Percentiles rank a stretch among this genome's conserved stretches.
phyloP scores from a whole-genome alignment of 92 coral and sea anemone species.

The Umimayanthus kanabou region DNA sequence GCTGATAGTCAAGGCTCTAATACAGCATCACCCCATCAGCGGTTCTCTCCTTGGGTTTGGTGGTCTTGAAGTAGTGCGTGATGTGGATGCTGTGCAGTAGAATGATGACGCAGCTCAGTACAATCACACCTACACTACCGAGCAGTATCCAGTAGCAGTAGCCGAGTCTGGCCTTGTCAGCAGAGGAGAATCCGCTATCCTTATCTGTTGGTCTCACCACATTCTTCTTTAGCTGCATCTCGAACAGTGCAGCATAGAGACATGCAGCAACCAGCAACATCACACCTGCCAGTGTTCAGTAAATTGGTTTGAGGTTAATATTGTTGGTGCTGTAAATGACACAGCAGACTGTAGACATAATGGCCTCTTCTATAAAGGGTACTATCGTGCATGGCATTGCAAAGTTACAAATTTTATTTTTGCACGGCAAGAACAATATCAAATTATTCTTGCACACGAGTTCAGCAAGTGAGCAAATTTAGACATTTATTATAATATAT shows the following conservation, averaged over 20 bases:
- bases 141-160: slow-evolving; percentile 83
- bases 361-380: too few relatives aligned
- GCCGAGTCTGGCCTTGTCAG: slow-evolving; percentile 76
- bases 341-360: too few relatives aligned
- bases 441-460: too few relatives aligned
- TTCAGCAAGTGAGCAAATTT: too few relatives aligned
- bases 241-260: slow-evolving; percentile 75
- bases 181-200: slow-evolving; percentile 65
- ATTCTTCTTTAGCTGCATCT: slow-evolving; percentile 79
- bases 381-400: too few relatives aligned
- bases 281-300: slow-evolving; percentile 47
- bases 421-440: too few relatives aligned
- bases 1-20: slow-evolving; percentile 10
- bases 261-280: slow-evolving; percentile 66
- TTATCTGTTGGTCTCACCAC: slow-evolving; percentile 70
- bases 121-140: slow-evolving; percentile 74
- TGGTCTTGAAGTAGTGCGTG: slow-evolving; percentile 67
- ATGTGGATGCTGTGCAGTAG: slow-evolving; percentile 65
- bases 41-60: slow-evolving; percentile 56
- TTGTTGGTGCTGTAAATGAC: not conserved
- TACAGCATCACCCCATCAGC: slow-evolving; percentile 89
- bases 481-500: too few relatives aligned
- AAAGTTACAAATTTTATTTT: too few relatives aligned
- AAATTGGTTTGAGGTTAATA: not conserved
- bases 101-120: slow-evolving; percentile 63